Conservation (phyloP, 1,140 invertebrate genomes). For the Macrobrachium nipponense region DNA sequence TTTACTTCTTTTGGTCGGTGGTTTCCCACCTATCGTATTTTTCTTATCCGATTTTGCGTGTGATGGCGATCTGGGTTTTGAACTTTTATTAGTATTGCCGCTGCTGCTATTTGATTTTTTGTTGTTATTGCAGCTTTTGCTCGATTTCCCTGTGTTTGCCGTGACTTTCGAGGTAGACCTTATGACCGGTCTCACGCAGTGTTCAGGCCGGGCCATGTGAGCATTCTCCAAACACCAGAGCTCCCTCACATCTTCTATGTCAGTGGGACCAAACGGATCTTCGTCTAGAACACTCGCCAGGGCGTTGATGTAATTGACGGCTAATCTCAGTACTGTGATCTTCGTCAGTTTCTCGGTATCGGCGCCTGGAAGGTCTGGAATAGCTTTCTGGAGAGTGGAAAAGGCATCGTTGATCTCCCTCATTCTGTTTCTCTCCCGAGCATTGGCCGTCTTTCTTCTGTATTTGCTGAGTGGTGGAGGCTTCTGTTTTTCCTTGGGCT, state of each 20-base stretch:
- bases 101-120: constrained; percentile 37
- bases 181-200: constrained; percentile 54
- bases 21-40: constrained; percentile 29
- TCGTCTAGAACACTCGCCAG: constrained; percentile 71
- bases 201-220: constrained; percentile 62
- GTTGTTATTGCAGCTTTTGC: constrained; percentile 23
- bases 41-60: constrained; percentile 40
- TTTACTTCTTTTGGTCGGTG: constrained; percentile 52
- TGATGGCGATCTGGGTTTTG: constrained; percentile 19
- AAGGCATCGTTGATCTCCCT: constrained; percentile 89
- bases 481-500: constrained; percentile 76
- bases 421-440: constrained; percentile 86
- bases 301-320: constrained; percentile 87
- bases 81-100: constrained; percentile 32
- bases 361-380: constrained; percentile 74
- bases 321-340: constrained; percentile 86
- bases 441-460: constrained; percentile 88
- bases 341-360: constrained; percentile 83
- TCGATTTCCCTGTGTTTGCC: constrained; percentile 19
- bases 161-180: constrained; percentile 27
- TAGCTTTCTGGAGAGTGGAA: constrained; percentile 80
- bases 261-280: constrained; percentile 53
- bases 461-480: constrained; percentile 90
- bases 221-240: constrained; percentile 63
- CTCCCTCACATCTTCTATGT: constrained; percentile 61